Evolutionary conservation across 2,888 invertebrate species (phyloP).

Genomic region (Andrena camellia): DNA sequence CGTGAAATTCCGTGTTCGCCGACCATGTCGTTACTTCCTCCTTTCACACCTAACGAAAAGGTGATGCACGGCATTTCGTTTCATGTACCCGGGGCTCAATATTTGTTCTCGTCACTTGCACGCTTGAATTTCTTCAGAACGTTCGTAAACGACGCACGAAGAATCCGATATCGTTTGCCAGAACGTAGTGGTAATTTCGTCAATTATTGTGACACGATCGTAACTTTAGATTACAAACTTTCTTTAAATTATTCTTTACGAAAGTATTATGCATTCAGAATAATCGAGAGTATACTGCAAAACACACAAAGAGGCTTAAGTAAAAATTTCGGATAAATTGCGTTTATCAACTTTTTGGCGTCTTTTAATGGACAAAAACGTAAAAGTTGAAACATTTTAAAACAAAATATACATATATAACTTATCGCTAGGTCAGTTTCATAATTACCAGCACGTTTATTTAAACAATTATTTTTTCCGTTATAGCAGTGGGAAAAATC

Average conservation of each 20-base stretch:
- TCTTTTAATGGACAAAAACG: no score
- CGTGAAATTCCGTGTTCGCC: constrained; percentile 67
- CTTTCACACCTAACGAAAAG: constrained; percentile 70
- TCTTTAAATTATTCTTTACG: background rate
- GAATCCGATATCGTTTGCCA: background rate
- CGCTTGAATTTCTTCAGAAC: constrained; percentile 44
- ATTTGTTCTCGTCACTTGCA: constrained; percentile 67
- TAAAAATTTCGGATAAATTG: no score
- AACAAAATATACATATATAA: no score
- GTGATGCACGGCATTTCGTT: constrained; percentile 65
- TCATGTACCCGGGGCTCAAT: constrained; percentile 67
- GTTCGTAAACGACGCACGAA: constrained; percentile 21
- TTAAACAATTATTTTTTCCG: no score
- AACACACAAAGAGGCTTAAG: background rate
- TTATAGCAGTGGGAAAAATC: background rate
- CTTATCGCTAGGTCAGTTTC: no score
- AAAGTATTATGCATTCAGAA: background rate
- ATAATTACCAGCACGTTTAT: no score
- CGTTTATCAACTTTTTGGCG: no score
- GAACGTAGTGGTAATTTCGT: background rate
- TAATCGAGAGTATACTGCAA: background rate
- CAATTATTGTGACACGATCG: constrained; percentile 14
- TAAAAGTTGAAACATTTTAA: no score
- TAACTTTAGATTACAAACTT: background rate
- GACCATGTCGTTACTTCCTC: constrained; percentile 72